Base-by-base conservation (phyloP, 1,140 invertebrate genomes). In the Tetraneura akinire region DNA sequence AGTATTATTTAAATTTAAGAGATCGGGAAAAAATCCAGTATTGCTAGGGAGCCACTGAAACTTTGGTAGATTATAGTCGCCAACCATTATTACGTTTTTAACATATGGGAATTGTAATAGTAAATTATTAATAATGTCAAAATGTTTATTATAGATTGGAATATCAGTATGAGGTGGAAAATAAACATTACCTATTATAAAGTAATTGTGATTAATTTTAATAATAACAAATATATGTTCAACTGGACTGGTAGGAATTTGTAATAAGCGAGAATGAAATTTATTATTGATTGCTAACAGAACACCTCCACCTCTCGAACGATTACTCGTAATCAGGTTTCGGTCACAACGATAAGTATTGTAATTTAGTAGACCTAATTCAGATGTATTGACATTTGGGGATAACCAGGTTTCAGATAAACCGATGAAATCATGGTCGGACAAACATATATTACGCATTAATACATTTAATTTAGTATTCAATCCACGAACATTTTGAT, bases 41-140 rank as follows among this genome's bases (percentile, higher is more conserved):
- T n/a, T n/a, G n/a, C n/a, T n/a, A n/a, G n/a, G n/a, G n/a, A n/a
- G n/a, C n/a, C n/a, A n/a, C n/a, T n/a, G n/a, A n/a, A n/a, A n/a
- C n/a, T n/a, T n/a, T n/a, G n/a, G n/a, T n/a, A n/a, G n/a, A n/a
- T n/a, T n/a, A n/a, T n/a, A n/a, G n/a, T n/a, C n/a, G n/a, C n/a
- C n/a, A n/a, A 73, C 62, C 29, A 66, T 4, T 3, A 66, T 18
- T 32, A 66, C 1, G 32, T 66, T 66, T 42, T 66, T 66, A 5
- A 66, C 32, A 42, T 18, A 66, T 5, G 62, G 9, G 42, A 37
- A 42, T 1, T n/a, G 42, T 37, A 66, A 66, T 42, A 66, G 3
- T 42, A 66, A 66, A 42, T 66, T 66, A 42, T 66, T 66, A 66
- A 66, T 66, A 9, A 66, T 66, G 9, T 66, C 32, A 37, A 66